phyloP scores from a whole-genome alignment of 2,113 vertebrate species.

The Periophthalmus modestus region DNA sequence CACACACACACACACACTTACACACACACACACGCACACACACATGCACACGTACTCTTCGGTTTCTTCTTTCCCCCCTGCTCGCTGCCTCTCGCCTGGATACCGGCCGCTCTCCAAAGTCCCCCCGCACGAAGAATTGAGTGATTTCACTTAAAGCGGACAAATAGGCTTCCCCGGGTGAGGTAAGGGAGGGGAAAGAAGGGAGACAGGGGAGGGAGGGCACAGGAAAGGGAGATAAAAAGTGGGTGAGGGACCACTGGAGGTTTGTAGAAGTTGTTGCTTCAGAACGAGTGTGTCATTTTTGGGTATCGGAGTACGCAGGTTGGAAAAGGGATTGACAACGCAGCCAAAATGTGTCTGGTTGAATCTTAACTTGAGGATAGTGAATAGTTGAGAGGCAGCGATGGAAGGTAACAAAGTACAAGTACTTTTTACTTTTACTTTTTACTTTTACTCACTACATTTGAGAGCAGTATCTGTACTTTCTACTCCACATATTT shows the following conservation, averaged over 20 bases:
- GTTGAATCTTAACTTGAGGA: too few species aligned
- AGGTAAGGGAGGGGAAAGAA: slow-evolving; percentile 10
- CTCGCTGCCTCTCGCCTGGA: slow-evolving; percentile 33
- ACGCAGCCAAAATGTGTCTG: too few species aligned
- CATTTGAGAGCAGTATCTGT: too few species aligned
- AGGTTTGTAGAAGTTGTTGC: slow-evolving; percentile 51
- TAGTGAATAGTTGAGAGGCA: too few species aligned
- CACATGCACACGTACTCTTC: background rate
- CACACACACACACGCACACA: slow-evolving; percentile 1
- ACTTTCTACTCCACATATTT: too few species aligned
- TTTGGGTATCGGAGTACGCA: too few species aligned
- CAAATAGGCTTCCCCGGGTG: slow-evolving; percentile 86
- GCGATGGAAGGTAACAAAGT: too few species aligned
- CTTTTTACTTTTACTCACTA: too few species aligned
- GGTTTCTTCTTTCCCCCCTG: slow-evolving; percentile 3
- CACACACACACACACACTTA: slow-evolving; percentile 15
- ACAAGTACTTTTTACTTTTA: too few species aligned
- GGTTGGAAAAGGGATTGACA: too few species aligned
- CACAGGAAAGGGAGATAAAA: slow-evolving; percentile 23
- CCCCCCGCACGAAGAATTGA: slow-evolving; percentile 96
- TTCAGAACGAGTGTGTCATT: slow-evolving; percentile 21
- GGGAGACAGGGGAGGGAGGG: slow-evolving; percentile 30
- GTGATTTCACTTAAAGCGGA: slow-evolving; percentile 98
- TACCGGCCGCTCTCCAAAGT: slow-evolving; percentile 79
- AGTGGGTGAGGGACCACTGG: slow-evolving; percentile 28